Conservation (phyloP, 2,888 invertebrate genomes). For the Linyphia triangularis region DNA sequence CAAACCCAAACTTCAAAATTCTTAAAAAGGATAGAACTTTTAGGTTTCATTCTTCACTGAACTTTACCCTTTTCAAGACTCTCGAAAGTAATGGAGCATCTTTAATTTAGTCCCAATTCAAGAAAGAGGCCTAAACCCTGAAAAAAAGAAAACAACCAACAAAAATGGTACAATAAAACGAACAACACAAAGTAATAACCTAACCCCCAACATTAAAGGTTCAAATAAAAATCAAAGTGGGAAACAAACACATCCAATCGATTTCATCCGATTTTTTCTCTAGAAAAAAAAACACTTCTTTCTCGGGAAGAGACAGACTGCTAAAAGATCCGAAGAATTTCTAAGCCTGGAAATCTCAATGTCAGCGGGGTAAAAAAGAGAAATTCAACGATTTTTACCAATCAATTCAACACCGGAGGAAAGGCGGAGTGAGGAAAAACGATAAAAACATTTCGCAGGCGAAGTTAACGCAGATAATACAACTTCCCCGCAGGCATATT, state of each 20-base stretch:
- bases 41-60: too few species aligned
- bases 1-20: too few species aligned
- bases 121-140: neutral
- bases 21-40: too few species aligned
- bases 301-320: slow-evolving; percentile 40
- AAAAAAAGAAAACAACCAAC: neutral
- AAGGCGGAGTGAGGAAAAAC: slow-evolving; percentile 31
- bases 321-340: slow-evolving; percentile 57
- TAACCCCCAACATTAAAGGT: slow-evolving; percentile 27
- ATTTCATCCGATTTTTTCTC: slow-evolving; percentile 26
- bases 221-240: slow-evolving; percentile 38
- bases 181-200: slow-evolving; percentile 41
- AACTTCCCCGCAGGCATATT: slow-evolving; percentile 46
- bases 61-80: too few species aligned
- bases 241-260: slow-evolving; percentile 57
- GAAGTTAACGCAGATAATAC: slow-evolving; percentile 54
- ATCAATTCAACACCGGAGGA: slow-evolving; percentile 52
- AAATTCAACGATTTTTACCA: slow-evolving; percentile 63
- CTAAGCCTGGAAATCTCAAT: slow-evolving; percentile 55
- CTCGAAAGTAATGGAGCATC: neutral
- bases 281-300: slow-evolving; percentile 19
- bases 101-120: neutral
- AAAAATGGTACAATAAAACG: slow-evolving; percentile 11
- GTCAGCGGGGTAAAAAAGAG: slow-evolving; percentile 63
- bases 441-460: slow-evolving; percentile 61